phyloP scores from a whole-genome alignment of 2,888 invertebrate genomes.

The Corbicula japonica region DNA sequence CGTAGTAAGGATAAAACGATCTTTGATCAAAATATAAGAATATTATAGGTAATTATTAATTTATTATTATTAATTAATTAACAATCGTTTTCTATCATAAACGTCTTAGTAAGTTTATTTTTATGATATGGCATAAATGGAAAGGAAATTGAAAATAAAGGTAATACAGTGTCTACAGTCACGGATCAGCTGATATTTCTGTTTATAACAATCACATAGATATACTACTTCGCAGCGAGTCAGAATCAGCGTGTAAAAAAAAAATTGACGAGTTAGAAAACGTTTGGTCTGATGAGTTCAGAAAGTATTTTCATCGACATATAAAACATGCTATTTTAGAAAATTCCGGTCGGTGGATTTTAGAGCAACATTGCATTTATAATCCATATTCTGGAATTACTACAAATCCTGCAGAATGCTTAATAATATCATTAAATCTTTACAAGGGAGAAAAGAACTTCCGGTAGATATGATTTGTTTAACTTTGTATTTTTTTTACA shows the following conservation, averaged over 20 bases:
- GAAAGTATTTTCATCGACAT: slow-evolving; percentile 12
- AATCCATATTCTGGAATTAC: slow-evolving; percentile 29
- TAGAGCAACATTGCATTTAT: slow-evolving; percentile 5
- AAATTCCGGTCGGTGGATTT: slow-evolving; percentile 27
- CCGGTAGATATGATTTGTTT: slow-evolving; percentile 31
- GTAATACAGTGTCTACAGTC: too few relatives aligned
- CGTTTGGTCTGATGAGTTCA: slow-evolving; percentile 9
- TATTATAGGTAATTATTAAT: too few relatives aligned
- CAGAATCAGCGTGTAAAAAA: background rate
- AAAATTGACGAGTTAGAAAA: slow-evolving; percentile 2
- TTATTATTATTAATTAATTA: too few relatives aligned
- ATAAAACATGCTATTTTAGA: background rate
- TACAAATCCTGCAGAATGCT: slow-evolving; percentile 26
- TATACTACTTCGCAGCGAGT: background rate
- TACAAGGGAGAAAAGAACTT: slow-evolving; percentile 30
- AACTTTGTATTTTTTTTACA: slow-evolving; percentile 20
- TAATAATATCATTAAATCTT: slow-evolving; percentile 25
- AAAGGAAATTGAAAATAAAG: too few relatives aligned
- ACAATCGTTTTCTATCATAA: too few relatives aligned
- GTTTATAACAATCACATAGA: background rate
- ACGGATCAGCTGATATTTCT: slow-evolving; percentile 2
- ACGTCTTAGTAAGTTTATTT: too few relatives aligned
- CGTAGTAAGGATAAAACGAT: too few relatives aligned
- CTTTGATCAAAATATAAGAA: too few relatives aligned
- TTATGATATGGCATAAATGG: too few relatives aligned